phyloP scores from a whole-genome alignment of 2,113 vertebrate species.

The Cryptomyrus ogoouensis region DNA sequence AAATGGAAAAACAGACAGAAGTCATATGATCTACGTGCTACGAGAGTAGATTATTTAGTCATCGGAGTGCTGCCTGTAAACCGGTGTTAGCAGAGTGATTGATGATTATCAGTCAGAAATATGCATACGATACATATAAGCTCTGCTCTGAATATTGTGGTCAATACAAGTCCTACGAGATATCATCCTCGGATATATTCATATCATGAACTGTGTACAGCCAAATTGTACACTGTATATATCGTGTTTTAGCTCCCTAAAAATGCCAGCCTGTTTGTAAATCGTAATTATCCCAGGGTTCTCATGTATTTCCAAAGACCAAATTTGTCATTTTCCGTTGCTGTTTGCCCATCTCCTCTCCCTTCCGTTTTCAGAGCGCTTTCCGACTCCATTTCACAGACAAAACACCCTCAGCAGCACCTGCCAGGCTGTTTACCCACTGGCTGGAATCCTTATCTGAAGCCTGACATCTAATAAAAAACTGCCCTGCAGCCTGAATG shows the following conservation, averaged over 20 bases:
- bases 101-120: not conserved
- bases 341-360: not conserved
- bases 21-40: not conserved
- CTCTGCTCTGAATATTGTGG: not conserved
- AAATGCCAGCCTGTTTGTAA: not conserved
- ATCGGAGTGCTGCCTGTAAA: not conserved
- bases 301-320: not conserved
- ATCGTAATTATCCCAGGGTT: not conserved
- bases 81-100: not conserved
- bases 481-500: conserved; percentile 52
- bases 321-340: not conserved
- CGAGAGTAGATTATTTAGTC: not conserved
- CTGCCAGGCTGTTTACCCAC: conserved; percentile 66
- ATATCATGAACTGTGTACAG: not conserved
- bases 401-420: conserved; percentile 65
- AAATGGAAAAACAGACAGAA: not conserved
- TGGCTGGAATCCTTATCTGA: conserved; percentile 62
- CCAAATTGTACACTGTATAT: not conserved
- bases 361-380: conserved; percentile 46
- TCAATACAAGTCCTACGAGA: not conserved
- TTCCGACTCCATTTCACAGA: conserved; percentile 62
- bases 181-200: not conserved
- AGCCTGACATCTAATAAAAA: conserved; percentile 66
- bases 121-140: not conserved
- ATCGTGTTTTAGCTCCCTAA: not conserved